phyloP scores from a whole-genome alignment of 2,888 invertebrate genomes.

The Metacarcinus magister region DNA sequence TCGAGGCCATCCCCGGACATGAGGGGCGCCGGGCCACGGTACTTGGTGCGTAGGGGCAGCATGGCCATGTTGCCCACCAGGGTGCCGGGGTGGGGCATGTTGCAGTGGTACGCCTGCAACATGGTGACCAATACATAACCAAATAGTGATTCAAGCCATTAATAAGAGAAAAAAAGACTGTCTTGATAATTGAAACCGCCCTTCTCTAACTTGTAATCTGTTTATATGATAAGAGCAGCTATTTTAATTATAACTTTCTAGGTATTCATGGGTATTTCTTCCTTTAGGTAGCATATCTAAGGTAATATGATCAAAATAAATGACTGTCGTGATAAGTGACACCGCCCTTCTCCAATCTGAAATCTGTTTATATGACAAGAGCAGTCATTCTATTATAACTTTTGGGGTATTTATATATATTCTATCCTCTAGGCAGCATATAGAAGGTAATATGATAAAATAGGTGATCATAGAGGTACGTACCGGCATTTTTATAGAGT shows the following conservation, averaged over 20 bases:
- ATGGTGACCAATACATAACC: background rate
- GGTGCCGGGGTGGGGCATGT: constrained; percentile 89
- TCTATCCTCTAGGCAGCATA: background rate
- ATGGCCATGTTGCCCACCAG: constrained; percentile 96
- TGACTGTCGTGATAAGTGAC: background rate
- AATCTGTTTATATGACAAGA: background rate
- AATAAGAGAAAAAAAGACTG: background rate
- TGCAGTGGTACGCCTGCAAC: constrained; percentile 96
- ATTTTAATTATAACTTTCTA: background rate
- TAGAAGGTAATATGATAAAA: background rate
- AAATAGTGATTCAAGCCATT: background rate
- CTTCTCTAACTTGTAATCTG: background rate
- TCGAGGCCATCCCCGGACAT: constrained; percentile 90
- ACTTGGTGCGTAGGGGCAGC: constrained; percentile 94
- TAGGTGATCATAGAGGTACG: background rate
- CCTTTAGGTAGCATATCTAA: background rate
- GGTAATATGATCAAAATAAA: background rate
- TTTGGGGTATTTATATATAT: background rate
- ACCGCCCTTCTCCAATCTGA: background rate
- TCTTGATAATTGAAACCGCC: background rate
- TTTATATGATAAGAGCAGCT: background rate
- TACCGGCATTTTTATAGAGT: background rate
- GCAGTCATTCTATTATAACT: background rate
- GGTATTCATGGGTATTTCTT: background rate
- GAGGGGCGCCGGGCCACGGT: constrained; percentile 95